phyloP scores from a whole-genome alignment of 2,113 vertebrate species.

The Cervus canadensis region DNA sequence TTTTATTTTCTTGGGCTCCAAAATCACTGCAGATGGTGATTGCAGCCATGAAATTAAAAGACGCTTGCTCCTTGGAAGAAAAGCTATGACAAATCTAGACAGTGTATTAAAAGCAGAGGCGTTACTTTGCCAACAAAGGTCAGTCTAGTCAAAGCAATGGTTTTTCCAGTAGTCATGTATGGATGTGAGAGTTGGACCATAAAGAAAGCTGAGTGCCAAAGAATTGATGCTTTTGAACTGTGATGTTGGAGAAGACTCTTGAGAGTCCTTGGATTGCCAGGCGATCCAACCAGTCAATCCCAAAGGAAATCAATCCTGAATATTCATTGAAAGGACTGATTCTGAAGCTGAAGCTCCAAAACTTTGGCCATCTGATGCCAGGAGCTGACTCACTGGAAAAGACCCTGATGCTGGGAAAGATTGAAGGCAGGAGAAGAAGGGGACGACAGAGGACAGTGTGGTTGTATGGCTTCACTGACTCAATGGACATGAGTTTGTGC shows the following conservation, averaged over 20 bases:
- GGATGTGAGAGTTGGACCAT: neutral
- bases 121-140: neutral
- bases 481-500: neutral
- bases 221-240: neutral
- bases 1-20: neutral
- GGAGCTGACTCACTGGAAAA: neutral
- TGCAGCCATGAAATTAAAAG: neutral
- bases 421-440: neutral
- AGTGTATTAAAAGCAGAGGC: neutral
- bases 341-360: neutral
- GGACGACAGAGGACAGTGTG: accelerated
- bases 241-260: neutral
- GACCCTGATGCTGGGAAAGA: neutral
- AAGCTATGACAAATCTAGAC: neutral
- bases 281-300: neutral
- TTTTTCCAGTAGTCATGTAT: neutral
- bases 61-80: neutral
- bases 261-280: neutral
- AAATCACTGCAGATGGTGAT: neutral
- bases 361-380: neutral
- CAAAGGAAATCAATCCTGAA: neutral
- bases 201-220: neutral
- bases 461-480: neutral
- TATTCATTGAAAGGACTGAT: neutral
- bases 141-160: neutral